Evolutionary conservation across 2,797 vertebrate species (phyloP).

Genomic region (Cygnus olor): DNA sequence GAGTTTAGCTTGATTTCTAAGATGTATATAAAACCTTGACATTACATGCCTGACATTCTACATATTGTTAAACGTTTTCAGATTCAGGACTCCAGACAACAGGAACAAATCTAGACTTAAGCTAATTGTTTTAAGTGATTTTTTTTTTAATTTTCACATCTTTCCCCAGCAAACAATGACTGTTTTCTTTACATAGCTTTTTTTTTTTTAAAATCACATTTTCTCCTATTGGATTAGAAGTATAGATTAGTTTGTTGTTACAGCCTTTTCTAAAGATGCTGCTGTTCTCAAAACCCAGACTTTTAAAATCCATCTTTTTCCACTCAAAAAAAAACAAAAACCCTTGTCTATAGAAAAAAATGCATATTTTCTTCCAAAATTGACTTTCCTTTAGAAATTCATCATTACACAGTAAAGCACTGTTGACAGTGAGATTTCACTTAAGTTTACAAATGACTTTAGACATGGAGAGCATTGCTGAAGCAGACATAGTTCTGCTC

Average conservation of each 20-base stretch:
- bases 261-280: not conserved
- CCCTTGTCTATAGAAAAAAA: not conserved
- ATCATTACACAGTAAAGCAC: not conserved
- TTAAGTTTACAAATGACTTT: not conserved
- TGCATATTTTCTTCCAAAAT: not conserved
- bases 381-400: constrained; percentile 7
- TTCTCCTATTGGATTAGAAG: not conserved
- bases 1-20: not conserved
- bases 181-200: not conserved
- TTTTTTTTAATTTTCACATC: not conserved
- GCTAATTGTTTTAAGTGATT: not conserved
- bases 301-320: not conserved
- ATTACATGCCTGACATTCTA: not conserved
- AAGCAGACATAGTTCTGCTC: not conserved
- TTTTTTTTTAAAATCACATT: not conserved
- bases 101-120: not conserved
- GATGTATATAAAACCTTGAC: not conserved
- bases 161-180: not conserved
- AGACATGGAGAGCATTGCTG: not conserved
- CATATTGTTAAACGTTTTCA: not conserved
- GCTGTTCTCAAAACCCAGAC: not conserved
- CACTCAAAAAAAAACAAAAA: not conserved
- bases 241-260: not conserved
- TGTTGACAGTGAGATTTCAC: not conserved
- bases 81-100: not conserved